Evolutionary conservation across 2,797 vertebrate genomes (phyloP), one percentile per base, ranked within the genome.

Genomic region (Craterocephalus amniculus): DNA sequence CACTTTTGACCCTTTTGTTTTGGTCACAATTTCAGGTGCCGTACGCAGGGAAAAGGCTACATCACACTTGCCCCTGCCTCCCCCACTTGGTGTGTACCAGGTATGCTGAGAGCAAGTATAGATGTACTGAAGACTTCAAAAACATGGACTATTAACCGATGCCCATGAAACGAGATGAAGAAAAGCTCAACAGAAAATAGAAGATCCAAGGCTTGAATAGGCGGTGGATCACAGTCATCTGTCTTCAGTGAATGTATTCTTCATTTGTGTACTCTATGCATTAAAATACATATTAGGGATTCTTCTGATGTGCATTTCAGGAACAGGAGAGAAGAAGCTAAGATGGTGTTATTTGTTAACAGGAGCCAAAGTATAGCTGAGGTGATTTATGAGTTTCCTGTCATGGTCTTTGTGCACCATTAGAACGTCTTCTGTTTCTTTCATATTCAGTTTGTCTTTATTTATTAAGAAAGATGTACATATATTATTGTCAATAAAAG

Each of bases 51-150:
- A 96, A 96, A 77, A 92, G 95, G 48, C 95, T 94, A 72, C 96
- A 96, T 78, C 95, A 96, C 79, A 93, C 94, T 56, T 97, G 97
- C 34, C 97, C 97, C 18, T 98, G 97, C 75, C 81, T 93, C 7
- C 94, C 96, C 45, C 90, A 92, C 66, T 90, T 97, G 80, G 84
- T 92, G 20, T 97, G 97, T 85, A 93, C 93, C 84, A 88, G 86
- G 68, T 93, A 90, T 63, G 76, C 24, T 0, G 93, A 95, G 0
- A 95, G 88, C 86, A 96, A 90, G 87, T 96, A 95, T 78, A 93
- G 93, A 81, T 98, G 97, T 86, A 97, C 94, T 7, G 36, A 87
- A 0, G 74, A 96, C 91, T 95, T 96, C 91, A 97, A 97, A 91
- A 95, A 89, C 80, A 87, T 96, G 35, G 92, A 95, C 90, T 95